Evolutionary conservation across 1,140 invertebrate species (phyloP).

Genomic region (Lithobius niger): DNA sequence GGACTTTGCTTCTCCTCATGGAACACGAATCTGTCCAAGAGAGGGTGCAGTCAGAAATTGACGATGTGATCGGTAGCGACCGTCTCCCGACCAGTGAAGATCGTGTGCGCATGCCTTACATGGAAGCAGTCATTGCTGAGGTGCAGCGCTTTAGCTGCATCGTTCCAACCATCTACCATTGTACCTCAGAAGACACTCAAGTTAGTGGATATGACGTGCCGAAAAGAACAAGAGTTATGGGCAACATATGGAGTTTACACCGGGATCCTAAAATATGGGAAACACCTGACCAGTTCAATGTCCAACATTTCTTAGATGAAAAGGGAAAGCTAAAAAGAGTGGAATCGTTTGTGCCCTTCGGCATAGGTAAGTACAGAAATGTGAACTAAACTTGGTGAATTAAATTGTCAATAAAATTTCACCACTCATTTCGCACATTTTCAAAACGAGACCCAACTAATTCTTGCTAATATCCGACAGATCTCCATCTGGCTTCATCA

Average conservation of each 20-base stretch:
- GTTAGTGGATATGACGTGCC: background rate
- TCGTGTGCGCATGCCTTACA: conserved; percentile 21
- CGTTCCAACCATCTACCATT: conserved; percentile 13
- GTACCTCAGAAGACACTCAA: background rate
- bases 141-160: conserved; percentile 19
- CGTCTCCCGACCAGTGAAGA: conserved; percentile 17
- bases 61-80: conserved; percentile 19
- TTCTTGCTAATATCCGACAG: too few relatives aligned
- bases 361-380: conserved; percentile 39
- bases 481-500: too few relatives aligned
- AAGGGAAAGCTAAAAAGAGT: conserved; percentile 45
- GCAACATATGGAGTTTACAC: conserved; percentile 59
- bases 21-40: conserved; percentile 16
- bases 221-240: conserved; percentile 61
- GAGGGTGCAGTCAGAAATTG: conserved; percentile 17
- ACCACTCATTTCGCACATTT: too few relatives aligned
- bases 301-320: conserved; percentile 56
- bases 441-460: too few relatives aligned
- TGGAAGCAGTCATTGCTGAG: conserved; percentile 21
- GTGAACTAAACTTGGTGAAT: too few relatives aligned
- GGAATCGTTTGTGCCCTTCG: conserved; percentile 34
- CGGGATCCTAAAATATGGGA: conserved; percentile 61
- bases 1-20: conserved; percentile 12
- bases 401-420: too few relatives aligned
- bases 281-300: conserved; percentile 56